A percentile compares a stretch with the other conserved stretches of the same genome.
Conservation (phyloP, 2,113 vertebrate species). For the Todiramphus chloris region DNA sequence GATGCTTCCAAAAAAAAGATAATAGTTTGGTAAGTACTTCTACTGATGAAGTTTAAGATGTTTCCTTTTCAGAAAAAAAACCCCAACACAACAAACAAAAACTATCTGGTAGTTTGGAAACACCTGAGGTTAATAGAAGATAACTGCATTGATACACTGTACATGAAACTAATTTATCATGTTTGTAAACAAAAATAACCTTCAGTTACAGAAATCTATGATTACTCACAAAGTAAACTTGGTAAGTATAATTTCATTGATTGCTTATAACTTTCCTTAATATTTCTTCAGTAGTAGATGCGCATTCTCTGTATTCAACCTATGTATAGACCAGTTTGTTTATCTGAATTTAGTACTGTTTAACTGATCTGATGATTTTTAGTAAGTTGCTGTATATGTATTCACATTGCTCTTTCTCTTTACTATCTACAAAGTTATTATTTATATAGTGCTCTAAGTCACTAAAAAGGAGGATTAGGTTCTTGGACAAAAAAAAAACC, state of each 20-base stretch:
- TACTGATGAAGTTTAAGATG: not conserved
- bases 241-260: not conserved
- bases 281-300: not conserved
- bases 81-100: not conserved
- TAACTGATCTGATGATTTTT: not conserved
- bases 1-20: not conserved
- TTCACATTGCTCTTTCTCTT: not conserved
- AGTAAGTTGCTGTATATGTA: not conserved
- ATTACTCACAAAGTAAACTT: conserved; percentile 39
- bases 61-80: not conserved
- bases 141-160: not conserved
- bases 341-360: not conserved
- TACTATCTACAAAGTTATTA: not conserved
- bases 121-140: not conserved
- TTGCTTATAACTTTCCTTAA: conserved; percentile 14
- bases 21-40: not conserved
- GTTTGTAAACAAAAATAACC: not conserved
- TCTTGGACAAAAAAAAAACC: not conserved
- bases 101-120: not conserved
- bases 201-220: conserved; percentile 31
- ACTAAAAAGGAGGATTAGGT: not conserved
- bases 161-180: conserved; percentile 6
- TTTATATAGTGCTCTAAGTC: not conserved
- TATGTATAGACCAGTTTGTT: not conserved
- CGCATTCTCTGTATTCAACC: not conserved